Conservation (phyloP, 2,888 invertebrate species). For the Flexamia atlantica region DNA sequence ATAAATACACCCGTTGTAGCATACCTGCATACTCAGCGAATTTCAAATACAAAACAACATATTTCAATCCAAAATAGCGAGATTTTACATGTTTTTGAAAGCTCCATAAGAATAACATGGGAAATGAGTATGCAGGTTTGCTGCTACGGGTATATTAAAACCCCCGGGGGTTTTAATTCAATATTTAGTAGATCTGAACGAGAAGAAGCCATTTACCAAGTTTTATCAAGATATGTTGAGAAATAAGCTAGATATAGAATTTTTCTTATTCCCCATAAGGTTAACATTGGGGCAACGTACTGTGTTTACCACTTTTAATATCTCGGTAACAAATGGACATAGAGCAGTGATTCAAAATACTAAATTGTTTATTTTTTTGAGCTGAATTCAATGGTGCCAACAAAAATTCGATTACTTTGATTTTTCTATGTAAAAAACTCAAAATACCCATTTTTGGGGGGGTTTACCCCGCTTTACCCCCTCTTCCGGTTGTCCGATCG, state of each 20-base stretch:
- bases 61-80: no score
- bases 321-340: neutral
- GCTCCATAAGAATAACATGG: neutral
- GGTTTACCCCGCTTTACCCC: neutral
- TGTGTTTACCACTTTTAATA: neutral
- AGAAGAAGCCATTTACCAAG: neutral
- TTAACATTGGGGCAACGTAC: neutral
- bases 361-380: neutral
- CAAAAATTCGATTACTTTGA: neutral
- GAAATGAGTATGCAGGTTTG: neutral
- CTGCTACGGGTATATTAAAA: conserved; percentile 1
- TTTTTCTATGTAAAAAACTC: neutral
- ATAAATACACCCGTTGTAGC: no score
- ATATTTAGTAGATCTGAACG: neutral
- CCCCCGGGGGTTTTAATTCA: neutral
- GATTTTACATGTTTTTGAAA: no score
- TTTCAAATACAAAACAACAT: no score
- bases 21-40: no score
- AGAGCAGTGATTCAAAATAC: neutral
- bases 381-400: neutral
- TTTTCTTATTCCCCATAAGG: neutral
- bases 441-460: neutral
- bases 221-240: neutral
- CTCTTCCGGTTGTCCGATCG: neutral
- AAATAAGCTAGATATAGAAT: neutral